Evolutionary conservation across 2,113 vertebrate genomes (phyloP).

Genomic region (Mus pahari): DNA sequence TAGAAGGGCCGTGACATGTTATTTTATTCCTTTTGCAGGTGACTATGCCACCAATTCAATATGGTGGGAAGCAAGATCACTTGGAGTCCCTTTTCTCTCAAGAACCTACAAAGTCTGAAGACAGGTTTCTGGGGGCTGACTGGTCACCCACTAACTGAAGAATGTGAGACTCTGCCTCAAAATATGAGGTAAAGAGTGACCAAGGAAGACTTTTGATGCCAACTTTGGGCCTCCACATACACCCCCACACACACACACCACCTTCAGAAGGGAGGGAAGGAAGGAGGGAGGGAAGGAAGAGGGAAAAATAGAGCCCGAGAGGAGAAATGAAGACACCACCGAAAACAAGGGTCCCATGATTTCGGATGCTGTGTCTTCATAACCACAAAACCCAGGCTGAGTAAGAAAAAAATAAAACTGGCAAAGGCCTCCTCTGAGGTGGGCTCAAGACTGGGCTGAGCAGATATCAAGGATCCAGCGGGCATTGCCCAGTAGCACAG

Average conservation of each 20-base stretch:
- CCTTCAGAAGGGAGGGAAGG: not conserved
- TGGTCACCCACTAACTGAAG: not conserved
- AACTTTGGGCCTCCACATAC: not conserved
- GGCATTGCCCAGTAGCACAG: not conserved
- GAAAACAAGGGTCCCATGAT: not conserved
- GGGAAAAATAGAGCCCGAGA: too few species aligned
- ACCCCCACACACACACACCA: not conserved
- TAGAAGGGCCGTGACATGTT: accelerated
- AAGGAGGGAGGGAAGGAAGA: not conserved
- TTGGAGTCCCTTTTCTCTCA: not conserved
- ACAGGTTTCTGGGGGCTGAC: not conserved
- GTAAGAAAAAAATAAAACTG: not conserved
- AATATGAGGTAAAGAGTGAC: not conserved
- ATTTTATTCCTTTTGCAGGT: not conserved
- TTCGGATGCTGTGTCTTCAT: not conserved
- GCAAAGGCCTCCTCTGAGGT: not conserved
- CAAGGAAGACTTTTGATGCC: not conserved
- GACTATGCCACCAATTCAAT: not conserved
- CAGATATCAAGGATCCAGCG: not conserved
- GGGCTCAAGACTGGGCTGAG: not conserved
- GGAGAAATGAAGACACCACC: not conserved
- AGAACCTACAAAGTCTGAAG: not conserved
- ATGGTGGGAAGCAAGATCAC: accelerated
- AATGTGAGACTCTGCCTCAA: not conserved
- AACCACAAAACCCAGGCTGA: not conserved